Base-by-base conservation (phyloP, 2,888 invertebrate genomes). In the Lasioglossum lativentre region DNA sequence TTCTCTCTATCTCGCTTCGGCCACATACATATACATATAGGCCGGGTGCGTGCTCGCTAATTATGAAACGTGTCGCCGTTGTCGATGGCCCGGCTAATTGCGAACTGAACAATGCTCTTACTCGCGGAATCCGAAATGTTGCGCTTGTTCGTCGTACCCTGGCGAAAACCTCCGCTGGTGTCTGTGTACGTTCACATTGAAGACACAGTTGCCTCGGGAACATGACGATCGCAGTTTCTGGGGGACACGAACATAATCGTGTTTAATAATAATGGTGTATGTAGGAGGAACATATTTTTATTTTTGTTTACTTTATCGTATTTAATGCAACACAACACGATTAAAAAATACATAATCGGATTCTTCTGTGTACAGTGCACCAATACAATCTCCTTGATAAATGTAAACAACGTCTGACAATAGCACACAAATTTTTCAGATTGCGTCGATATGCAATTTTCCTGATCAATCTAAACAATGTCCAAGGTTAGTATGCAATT, bases 41-140 rank as follows among this genome's bases (percentile, higher is more conserved):
- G 19, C 73, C 79, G 85, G 85, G 78, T 82, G 80, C 85, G 74
- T 76, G 59, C 72, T 56, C 42, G 75, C 75, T 80, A 78, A 47
- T 82, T 72, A 80, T 30, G 84, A 40, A 73, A 75, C 71, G 56
- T 34, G 63, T 27, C 38, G 19, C 19, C 19, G 47, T 52, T 42
- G 66, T 71, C 59, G 47, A 68, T 38, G 45, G 23, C 4, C 52
- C 30, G 68, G 38, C n/a, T 27, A 59, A 4, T 71, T 59, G 27
- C 52, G 45, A 75, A 78, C 40, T 34, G 40, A 23, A 23, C 30
- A 56, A 16, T 16, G 19, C 8, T 66, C 16, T 27, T 66, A n/a
- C 30, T 23, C 40, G 14, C 16, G 66, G 45, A 59, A 40, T 38
- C 16, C 38, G 38, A 38, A 38, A 68, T 23, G 23, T 38, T 30